Conservation (phyloP, 2,797 vertebrate genomes). For the Rousettus madagascariensis region DNA sequence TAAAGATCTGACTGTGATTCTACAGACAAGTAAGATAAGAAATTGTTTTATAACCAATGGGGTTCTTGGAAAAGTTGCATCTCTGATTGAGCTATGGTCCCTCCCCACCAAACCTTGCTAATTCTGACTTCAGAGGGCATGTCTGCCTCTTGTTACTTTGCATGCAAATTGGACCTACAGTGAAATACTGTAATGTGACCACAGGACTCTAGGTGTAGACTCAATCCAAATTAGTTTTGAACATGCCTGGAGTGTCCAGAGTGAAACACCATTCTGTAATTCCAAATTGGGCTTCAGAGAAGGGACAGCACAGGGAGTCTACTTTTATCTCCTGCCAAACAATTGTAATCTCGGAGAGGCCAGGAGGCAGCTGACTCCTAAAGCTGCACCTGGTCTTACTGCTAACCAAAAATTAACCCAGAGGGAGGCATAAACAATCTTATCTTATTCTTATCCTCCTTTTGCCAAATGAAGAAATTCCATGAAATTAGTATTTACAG, state of each 20-base stretch:
- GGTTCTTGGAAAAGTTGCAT: neutral
- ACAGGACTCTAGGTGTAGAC: rapidly evolving
- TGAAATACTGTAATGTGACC: neutral
- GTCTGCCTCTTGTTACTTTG: neutral
- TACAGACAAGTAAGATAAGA: neutral
- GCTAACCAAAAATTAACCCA: conserved; percentile 18
- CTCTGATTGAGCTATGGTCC: neutral
- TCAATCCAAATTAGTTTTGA: neutral
- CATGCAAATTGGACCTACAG: rapidly evolving
- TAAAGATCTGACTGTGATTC: neutral
- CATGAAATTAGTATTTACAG: conserved; percentile 59
- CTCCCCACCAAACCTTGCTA: rapidly evolving
- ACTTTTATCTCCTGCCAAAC: conserved; percentile 72
- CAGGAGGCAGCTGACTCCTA: neutral
- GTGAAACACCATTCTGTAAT: neutral
- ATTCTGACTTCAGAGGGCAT: neutral
- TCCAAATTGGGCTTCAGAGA: neutral
- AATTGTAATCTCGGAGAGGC: conserved; percentile 66
- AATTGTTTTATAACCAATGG: neutral
- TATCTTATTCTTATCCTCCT: conserved; percentile 5
- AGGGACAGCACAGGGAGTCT: neutral
- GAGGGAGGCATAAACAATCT: neutral
- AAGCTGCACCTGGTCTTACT: rapidly evolving
- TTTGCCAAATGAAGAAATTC: conserved; percentile 52
- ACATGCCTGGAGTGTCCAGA: neutral